phyloP scores from a whole-genome alignment of 2,888 invertebrate genomes.

The Oxystoma pomonae region DNA sequence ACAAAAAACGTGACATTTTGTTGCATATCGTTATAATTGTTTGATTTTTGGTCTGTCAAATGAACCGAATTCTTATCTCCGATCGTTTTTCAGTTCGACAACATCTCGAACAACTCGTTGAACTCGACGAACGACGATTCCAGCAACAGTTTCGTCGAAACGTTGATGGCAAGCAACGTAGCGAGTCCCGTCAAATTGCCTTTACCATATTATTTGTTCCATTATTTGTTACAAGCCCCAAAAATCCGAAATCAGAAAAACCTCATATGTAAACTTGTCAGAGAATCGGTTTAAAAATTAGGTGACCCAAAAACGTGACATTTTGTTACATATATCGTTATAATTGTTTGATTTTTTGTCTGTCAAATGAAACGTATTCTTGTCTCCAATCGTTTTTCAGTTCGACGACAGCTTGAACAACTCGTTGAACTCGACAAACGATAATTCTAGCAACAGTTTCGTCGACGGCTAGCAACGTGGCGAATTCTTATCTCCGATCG shows the following conservation, averaged over 20 bases:
- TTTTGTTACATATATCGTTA: no score
- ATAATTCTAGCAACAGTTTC: slow-evolving; percentile 48
- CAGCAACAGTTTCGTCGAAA: slow-evolving; percentile 40
- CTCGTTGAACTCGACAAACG: slow-evolving; percentile 35
- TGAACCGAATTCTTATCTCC: not conserved
- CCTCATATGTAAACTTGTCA: no score
- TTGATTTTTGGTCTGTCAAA: no score
- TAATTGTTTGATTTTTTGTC: no score
- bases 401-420: slow-evolving; percentile 48
- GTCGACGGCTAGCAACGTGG: slow-evolving; percentile 23
- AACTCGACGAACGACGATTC: slow-evolving; percentile 43
- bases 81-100: slow-evolving; percentile 41
- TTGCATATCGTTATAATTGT: no score
- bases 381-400: slow-evolving; percentile 27
- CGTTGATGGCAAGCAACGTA: slow-evolving; percentile 26
- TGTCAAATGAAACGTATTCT: not conserved
- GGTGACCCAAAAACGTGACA: no score
- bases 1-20: no score
- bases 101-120: slow-evolving; percentile 46
- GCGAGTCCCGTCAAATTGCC: no score
- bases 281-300: no score
- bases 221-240: no score
- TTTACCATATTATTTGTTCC: no score
- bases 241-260: no score
- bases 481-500: not conserved